A percentile compares a stretch with the other conserved stretches of the same genome.
phyloP scores from a whole-genome alignment of 2,113 vertebrate genomes.

The Ailuropoda melanoleuca region DNA sequence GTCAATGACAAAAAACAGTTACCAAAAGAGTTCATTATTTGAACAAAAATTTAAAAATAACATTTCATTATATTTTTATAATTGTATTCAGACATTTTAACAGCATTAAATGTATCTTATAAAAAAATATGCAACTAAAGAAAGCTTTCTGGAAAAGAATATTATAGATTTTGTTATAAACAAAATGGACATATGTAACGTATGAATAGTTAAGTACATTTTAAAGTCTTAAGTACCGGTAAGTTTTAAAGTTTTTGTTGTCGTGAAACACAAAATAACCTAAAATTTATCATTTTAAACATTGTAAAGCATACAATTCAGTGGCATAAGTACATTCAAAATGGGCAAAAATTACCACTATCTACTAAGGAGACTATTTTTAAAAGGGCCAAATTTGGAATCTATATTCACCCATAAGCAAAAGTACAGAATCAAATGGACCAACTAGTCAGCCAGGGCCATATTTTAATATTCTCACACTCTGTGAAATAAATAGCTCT shows the following conservation, averaged over 20 bases:
- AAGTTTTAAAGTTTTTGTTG: background rate
- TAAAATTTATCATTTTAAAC: slow-evolving; percentile 7
- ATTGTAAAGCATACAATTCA: slow-evolving; percentile 13
- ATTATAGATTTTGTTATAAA: background rate
- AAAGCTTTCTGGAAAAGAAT: background rate
- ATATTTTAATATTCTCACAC: background rate
- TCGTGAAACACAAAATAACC: background rate
- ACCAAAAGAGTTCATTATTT: background rate
- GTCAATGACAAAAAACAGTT: background rate
- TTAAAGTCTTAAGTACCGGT: background rate
- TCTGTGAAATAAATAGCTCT: background rate
- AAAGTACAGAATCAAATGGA: background rate
- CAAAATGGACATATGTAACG: background rate
- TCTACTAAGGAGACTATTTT: background rate
- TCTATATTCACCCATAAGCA: background rate
- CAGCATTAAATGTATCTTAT: background rate
- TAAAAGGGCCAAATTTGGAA: background rate
- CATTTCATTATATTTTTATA: background rate
- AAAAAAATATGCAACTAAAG: background rate
- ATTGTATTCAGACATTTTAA: slow-evolving; percentile 18
- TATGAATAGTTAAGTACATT: background rate
- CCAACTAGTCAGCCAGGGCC: background rate
- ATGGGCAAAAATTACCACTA: background rate
- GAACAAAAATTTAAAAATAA: background rate
- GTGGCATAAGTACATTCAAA: background rate